These are phyloP conservation scores for Cichlasoma orientale DNA, from an alignment of 2,797 vertebrate species.

Conservation along the genomic window DNA sequence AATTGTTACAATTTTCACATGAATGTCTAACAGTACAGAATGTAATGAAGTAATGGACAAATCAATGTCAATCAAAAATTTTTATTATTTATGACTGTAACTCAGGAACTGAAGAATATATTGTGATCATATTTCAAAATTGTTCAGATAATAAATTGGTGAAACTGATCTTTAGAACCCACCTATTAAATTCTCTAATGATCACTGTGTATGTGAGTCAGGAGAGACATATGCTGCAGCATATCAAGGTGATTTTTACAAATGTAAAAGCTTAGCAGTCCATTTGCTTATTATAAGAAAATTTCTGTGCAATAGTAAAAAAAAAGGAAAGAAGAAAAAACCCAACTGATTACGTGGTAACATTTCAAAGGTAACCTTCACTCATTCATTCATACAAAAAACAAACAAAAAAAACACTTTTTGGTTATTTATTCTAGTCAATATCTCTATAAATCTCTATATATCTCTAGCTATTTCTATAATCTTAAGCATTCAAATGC, in stretches of 20 bases:
- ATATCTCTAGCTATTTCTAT: neutral
- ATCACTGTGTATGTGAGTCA: neutral
- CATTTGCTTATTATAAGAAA: neutral
- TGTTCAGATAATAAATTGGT: neutral
- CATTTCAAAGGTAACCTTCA: rapidly evolving
- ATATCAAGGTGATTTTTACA: neutral
- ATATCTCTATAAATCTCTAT: neutral
- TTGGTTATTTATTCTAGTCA: neutral
- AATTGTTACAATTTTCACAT: neutral
- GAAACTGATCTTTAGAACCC: neutral
- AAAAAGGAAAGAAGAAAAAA: neutral
- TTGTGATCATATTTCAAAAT: neutral
- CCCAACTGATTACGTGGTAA: neutral
- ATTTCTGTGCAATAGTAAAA: neutral
- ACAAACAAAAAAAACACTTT: neutral
- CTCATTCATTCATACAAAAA: neutral
- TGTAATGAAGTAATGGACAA: neutral
- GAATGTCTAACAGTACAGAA: neutral
- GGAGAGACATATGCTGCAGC: neutral
- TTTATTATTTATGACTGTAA: rapidly evolving
- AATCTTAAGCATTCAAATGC: neutral
- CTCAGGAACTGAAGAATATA: neutral
- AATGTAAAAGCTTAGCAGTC: neutral
- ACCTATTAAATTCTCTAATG: neutral
- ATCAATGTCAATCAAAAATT: neutral